Evolutionary conservation across 1,140 invertebrate species (phyloP).

Genomic region (Odontomachus brunneus): DNA sequence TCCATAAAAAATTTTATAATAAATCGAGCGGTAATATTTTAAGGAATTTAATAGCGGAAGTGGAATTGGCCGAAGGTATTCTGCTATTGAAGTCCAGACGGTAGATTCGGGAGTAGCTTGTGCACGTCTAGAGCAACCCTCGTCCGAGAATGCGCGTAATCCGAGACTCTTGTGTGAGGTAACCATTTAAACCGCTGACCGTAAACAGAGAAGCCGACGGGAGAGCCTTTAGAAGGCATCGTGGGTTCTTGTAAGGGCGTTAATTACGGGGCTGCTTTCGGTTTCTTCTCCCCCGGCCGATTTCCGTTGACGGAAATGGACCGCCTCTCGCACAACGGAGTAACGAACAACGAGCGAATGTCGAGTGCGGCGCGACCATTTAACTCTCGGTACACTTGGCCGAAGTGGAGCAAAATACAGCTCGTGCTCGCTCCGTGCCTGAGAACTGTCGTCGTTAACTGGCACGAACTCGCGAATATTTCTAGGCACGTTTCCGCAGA

Average conservation of each 20-base stretch:
- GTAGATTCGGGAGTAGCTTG: constrained; percentile 23
- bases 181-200: constrained; percentile 75
- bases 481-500: neutral
- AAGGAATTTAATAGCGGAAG: neutral
- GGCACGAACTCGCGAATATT: neutral
- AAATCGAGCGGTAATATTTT: neutral
- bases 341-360: constrained; percentile 4
- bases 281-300: constrained; percentile 53
- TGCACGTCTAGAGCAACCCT: constrained; percentile 2
- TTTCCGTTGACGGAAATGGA: constrained; percentile 62
- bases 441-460: neutral
- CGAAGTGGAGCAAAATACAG: constrained; percentile 35
- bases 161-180: constrained; percentile 66
- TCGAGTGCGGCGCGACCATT: constrained; percentile 18
- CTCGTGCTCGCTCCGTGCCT: neutral
- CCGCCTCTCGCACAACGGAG: neutral
- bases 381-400: neutral
- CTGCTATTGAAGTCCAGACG: neutral
- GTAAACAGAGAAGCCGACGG: constrained; percentile 67
- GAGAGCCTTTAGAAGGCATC: constrained; percentile 29
- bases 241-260: constrained; percentile 64
- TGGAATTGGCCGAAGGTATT: neutral
- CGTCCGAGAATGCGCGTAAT: constrained; percentile 52
- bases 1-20: no score
- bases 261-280: constrained; percentile 69